Evolutionary conservation across 2,797 vertebrate species (phyloP).

Genomic region (Tympanoctomys barrerae): DNA sequence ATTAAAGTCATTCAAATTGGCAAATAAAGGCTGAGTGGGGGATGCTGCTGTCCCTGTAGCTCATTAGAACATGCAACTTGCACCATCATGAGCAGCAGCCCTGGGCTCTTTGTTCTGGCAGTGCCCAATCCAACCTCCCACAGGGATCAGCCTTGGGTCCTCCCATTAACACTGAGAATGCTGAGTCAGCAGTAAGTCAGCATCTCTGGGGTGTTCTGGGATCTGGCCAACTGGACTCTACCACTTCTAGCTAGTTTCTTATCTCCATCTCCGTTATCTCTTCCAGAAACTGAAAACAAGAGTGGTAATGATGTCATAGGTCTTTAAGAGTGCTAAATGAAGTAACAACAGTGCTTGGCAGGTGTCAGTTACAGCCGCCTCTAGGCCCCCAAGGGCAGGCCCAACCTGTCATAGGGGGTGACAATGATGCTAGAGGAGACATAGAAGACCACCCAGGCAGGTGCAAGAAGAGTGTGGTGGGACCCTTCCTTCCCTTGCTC

Average conservation of each 20-base stretch:
- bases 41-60: neutral
- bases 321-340: neutral
- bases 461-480: rapidly evolving
- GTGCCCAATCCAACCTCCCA: neutral
- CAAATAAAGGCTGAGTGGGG: too few species aligned
- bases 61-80: too few species aligned
- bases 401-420: neutral
- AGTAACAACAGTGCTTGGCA: neutral
- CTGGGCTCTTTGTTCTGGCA: neutral
- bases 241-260: neutral
- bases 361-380: neutral
- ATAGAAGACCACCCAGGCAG: neutral
- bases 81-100: rapidly evolving
- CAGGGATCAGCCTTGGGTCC: neutral
- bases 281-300: neutral
- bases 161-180: rapidly evolving
- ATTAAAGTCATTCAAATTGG: neutral
- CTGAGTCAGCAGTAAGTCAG: neutral
- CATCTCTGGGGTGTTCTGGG: neutral
- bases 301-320: rapidly evolving
- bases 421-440: neutral
- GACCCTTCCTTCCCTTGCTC: neutral
- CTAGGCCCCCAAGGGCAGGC: neutral
- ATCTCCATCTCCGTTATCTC: neutral
- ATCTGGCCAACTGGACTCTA: neutral